Conservation (phyloP, 2,888 invertebrate genomes). For the Reticulitermes lucifugus region DNA sequence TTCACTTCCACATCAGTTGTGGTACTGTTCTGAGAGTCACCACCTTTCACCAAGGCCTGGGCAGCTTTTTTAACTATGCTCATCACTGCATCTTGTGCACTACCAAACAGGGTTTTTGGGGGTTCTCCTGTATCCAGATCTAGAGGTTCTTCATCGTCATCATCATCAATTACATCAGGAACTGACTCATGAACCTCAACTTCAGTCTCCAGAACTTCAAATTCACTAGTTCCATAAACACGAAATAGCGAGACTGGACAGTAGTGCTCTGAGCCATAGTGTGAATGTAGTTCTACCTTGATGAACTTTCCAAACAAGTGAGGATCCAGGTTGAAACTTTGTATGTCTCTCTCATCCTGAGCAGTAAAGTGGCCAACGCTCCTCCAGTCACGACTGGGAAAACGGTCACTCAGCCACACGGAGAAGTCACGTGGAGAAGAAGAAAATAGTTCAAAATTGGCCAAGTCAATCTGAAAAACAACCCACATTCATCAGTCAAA, state of each 20-base stretch:
- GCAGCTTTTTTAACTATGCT: slow-evolving; percentile 94
- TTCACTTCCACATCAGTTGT: neutral
- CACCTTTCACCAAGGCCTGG: slow-evolving; percentile 81
- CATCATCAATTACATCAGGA: slow-evolving; percentile 58
- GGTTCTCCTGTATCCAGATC: slow-evolving; percentile 67
- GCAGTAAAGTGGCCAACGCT: slow-evolving; percentile 89
- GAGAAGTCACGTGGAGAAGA: slow-evolving; percentile 94
- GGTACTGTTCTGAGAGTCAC: slow-evolving; percentile 63
- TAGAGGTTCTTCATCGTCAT: slow-evolving; percentile 57
- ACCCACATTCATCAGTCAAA: neutral
- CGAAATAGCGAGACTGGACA: slow-evolving; percentile 97
- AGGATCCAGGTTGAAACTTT: slow-evolving; percentile 84
- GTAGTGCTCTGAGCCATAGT: slow-evolving; percentile 97
- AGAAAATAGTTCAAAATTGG: slow-evolving; percentile 98
- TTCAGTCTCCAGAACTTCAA: slow-evolving; percentile 88
- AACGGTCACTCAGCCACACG: slow-evolving; percentile 88
- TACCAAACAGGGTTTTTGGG: slow-evolving; percentile 82
- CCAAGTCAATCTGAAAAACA: slow-evolving; percentile 81
- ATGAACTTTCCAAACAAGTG: slow-evolving; percentile 64
- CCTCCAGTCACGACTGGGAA: slow-evolving; percentile 93
- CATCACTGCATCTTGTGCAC: slow-evolving; percentile 87
- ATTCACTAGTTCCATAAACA: slow-evolving; percentile 93
- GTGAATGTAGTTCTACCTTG: slow-evolving; percentile 83
- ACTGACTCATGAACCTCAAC: slow-evolving; percentile 72
- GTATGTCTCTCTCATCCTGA: slow-evolving; percentile 86